Conservation (phyloP, 1,140 invertebrate genomes). For the Euwallacea fornicatus region DNA sequence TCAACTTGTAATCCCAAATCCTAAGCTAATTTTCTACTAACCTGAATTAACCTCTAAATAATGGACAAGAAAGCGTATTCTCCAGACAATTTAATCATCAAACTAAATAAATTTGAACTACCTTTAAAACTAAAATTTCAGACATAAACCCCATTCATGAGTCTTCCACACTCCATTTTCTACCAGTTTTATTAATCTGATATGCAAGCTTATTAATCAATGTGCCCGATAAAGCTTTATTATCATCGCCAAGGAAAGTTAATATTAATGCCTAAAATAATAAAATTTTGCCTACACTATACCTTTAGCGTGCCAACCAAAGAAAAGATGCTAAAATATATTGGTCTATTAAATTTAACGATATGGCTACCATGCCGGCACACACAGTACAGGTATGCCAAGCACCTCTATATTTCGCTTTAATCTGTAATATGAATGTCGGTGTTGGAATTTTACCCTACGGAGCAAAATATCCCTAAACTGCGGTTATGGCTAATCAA, state of each 20-base stretch:
- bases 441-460: conserved; percentile 27
- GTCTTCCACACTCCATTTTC: conserved; percentile 3
- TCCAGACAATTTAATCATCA: no score
- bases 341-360: conserved; percentile 30
- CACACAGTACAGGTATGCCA: conserved; percentile 32
- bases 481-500: conserved; percentile 27
- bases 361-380: conserved; percentile 22
- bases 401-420: conserved; percentile 28
- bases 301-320: conserved; percentile 2
- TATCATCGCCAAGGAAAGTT: conserved; percentile 20
- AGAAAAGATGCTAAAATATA: conserved; percentile 32
- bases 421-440: conserved; percentile 32
- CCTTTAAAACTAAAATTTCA: no score
- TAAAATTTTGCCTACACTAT: conserved; percentile 22
- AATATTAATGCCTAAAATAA: conserved; percentile 27
- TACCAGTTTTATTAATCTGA: conserved; percentile 23
- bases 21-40: no score
- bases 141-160: background rate
- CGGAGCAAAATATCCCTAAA: conserved; percentile 26
- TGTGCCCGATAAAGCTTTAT: conserved; percentile 23
- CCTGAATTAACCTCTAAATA: no score
- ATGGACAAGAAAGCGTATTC: no score
- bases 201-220: conserved; percentile 25
- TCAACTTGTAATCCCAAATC: no score
- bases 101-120: no score